These are phyloP conservation scores for Mechanitis mazaeus DNA, from an alignment of 2,888 invertebrate genomes.

Conservation along the genomic window DNA sequence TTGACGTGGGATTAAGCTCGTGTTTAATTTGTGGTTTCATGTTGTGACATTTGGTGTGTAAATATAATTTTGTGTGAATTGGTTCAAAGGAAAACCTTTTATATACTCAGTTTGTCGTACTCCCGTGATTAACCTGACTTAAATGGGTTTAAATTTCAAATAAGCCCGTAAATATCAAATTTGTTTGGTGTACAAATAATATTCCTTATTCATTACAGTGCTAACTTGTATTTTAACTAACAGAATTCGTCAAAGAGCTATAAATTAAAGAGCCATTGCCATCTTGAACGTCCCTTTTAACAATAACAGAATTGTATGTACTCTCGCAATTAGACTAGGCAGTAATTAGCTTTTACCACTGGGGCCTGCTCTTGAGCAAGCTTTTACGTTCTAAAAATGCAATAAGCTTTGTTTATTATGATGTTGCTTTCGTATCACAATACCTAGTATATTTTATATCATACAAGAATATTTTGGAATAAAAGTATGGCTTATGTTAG, in stretches of 20 bases:
- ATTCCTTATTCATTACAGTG: not conserved
- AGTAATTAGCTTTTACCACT: not conserved
- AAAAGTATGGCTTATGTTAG: too few species aligned
- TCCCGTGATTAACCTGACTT: not conserved
- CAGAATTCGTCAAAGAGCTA: not conserved
- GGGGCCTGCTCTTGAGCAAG: not conserved
- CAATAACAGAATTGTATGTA: not conserved
- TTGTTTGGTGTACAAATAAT: constrained; percentile 4
- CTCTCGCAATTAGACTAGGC: not conserved
- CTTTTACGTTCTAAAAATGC: not conserved
- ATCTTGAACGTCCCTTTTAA: not conserved
- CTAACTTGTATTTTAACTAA: not conserved
- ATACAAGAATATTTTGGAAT: too few species aligned
- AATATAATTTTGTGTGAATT: constrained; percentile 6
- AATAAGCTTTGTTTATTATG: too few species aligned
- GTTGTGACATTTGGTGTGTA: constrained; percentile 13
- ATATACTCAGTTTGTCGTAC: not conserved
- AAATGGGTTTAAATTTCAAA: not conserved
- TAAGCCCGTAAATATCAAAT: not conserved
- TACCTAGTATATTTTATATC: too few species aligned
- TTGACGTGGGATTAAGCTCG: constrained; percentile 16
- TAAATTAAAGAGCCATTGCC: not conserved
- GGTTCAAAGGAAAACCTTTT: constrained; percentile 2
- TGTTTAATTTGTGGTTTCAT: constrained; percentile 19
- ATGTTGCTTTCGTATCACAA: too few species aligned